Evolutionary conservation across 2,797 vertebrate genomes (phyloP), one percentile per base, ranked within the genome.

Genomic region (Cynodonichthys magdalenae): DNA sequence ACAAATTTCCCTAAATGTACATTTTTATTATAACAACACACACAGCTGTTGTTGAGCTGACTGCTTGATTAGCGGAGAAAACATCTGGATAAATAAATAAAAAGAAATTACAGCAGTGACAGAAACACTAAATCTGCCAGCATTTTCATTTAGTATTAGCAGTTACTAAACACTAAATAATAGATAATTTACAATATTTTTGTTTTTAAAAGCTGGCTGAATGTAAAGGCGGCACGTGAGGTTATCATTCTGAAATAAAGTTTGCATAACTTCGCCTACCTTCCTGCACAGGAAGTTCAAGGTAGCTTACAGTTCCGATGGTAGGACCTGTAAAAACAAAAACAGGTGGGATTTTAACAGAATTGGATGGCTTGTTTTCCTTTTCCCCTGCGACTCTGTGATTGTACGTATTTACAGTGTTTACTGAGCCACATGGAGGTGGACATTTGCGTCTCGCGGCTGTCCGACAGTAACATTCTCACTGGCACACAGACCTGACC

Each of bases 401-500:
- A 34, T 0, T 24, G 0, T 27, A 12, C 42, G 18, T 41, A 8
- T 59, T 57, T n/a, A 2, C 3, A 4, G 18, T 62, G 59, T 73
- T 74, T 57, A 39, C 59, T 20, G 63, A 59, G 62, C 66, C 47
- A 44, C 53, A 61, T 39, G 58, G 53, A 59, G 51, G 57, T 47
- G 74, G 70, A 80, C 83, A 60, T 1, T 68, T 31, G 54, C 39
- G 78, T 78, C 63, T 79, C 64, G 20, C 71, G 17, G 71, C 61
- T 79, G 86, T 88, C 89, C 83, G 82, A 83, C 75, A 76, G 83
- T 75, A 83, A 80, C 86, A 75, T 78, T 73, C 83, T 89, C 89
- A 90, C 85, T 89, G 87, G 90, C 91, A 87, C 89, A 90, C 87
- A 91, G 91, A 93, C 89, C 90, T 93, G 93, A 94, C 93, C 92